Base-by-base conservation (phyloP, 2,888 invertebrate genomes). In the Muscina levida region DNA sequence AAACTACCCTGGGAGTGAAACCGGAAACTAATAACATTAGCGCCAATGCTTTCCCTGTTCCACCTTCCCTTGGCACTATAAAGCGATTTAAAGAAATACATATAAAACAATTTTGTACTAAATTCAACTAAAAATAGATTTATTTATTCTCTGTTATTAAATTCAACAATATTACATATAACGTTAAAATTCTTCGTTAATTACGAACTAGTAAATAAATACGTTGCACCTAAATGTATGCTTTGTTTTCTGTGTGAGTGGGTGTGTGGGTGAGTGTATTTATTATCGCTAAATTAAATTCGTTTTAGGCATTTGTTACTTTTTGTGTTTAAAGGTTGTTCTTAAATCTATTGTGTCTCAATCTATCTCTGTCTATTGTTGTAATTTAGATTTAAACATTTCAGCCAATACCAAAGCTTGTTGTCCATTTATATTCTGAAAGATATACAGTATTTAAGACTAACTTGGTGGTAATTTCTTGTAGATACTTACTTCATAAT, bases 321-420 rank as follows among this genome's bases (percentile, higher is more conserved):
- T 37, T 22, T 1, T 8, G n/a, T n/a, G n/a, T n/a, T n/a, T n/a
- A n/a, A n/a, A n/a, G n/a, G n/a, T n/a, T n/a, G n/a, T n/a, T 68
- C 5, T 15, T 10, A 31, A 44, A 0, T 19, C 0, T 5, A 4
- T 22, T 19, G n/a, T 17, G 24, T 48, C 24, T 10, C 37, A n/a
- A 22, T 37, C 17, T 10, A 13, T 44, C 1, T 19, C 2, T 44
- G 3, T 66, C 72, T 59, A 82, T 19, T 74, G 81, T 62, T 76
- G 73, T 4, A 82, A 75, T 86, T 91, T 91, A 75, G 92, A 92
- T 84, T 92, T 93, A 77, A 93, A 87, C 84, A 92, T 90, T 22
- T 91, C 91, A 2, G 92, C 93, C 65, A 94, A 85, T 1, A 92
- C 90, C 39, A 92, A 88, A 15, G 93, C 93, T 8, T 93, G 94